Conservation (phyloP, 1,140 invertebrate genomes). For the Zaprionus kolodkinae region DNA sequence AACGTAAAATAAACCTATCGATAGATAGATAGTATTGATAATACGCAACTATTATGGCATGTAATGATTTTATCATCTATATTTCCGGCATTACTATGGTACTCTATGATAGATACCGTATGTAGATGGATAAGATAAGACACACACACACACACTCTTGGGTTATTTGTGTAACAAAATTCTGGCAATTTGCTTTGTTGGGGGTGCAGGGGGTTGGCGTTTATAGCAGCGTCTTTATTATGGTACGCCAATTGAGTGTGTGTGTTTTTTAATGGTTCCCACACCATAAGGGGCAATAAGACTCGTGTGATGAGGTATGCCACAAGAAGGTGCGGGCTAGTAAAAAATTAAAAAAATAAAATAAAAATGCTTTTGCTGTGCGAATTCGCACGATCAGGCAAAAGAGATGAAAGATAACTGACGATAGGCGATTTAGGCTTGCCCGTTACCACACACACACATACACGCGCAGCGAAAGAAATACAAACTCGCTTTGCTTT, state of each 20-base stretch:
- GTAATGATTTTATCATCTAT: conserved; percentile 5
- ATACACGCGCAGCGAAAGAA: not conserved
- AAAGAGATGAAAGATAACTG: conserved; percentile 42
- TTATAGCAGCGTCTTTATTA: conserved; percentile 18
- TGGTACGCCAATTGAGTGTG: conserved; percentile 16
- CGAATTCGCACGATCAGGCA: conserved; percentile 36
- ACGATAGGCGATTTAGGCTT: conserved; percentile 28
- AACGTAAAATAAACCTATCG: not conserved
- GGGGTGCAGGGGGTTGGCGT: not conserved
- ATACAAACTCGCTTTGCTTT: conserved; percentile 41
- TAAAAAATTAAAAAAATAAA: not conserved
- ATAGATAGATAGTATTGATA: conserved; percentile 7
- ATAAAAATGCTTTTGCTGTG: no score
- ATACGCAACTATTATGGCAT: conserved; percentile 3
- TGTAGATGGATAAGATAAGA: conserved; percentile 8
- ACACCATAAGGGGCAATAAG: conserved; percentile 21
- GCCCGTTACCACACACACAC: conserved; percentile 33
- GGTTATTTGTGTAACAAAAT: not conserved
- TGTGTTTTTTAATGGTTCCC: not conserved
- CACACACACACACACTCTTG: no score
- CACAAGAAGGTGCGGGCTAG: not conserved
- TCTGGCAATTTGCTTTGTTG: not conserved
- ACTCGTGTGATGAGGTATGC: not conserved
- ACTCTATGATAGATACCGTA: not conserved
- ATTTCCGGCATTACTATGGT: not conserved